Percentiles rank a stretch among this genome's conserved stretches.
Evolutionary conservation across 37 sponge, comb jelly and placozoan genomes (phyloP).

Genomic region (Mnemiopsis leidyi): DNA sequence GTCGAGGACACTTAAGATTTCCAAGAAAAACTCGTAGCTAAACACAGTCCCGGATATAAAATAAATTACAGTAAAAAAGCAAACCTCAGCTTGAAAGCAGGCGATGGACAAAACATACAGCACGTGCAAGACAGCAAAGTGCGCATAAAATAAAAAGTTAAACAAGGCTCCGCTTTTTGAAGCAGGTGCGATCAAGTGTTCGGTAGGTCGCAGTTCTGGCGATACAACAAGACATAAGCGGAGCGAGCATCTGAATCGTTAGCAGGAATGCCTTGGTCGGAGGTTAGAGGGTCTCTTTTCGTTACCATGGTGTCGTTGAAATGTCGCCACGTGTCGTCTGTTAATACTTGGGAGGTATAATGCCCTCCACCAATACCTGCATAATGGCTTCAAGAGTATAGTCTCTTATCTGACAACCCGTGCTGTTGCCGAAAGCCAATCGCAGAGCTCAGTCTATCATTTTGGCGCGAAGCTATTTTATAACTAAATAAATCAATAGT

Average conservation of each 20-base stretch:
- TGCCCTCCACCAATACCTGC: slow-evolving; percentile 19
- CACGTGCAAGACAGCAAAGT: no score
- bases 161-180: not conserved
- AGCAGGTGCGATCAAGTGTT: not conserved
- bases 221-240: slow-evolving; percentile 29
- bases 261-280: not conserved
- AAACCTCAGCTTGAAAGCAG: not conserved
- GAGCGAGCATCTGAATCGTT: slow-evolving; percentile 43
- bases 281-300: not conserved
- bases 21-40: no score
- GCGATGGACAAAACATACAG: not conserved
- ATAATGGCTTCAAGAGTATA: not conserved
- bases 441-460: no score
- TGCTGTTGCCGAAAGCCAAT: no score
- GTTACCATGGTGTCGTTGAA: not conserved
- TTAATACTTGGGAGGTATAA: not conserved
- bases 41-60: no score
- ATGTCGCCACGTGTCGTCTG: not conserved
- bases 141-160: not conserved
- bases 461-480: no score
- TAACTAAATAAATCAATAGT: no score
- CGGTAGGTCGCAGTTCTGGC: not conserved
- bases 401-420: no score
- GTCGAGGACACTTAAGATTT: no score
- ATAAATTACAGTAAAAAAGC: not conserved